Percentiles rank a stretch among this genome's conserved stretches.
Conservation (phyloP, 2,888 invertebrate genomes). For the Leptinotarsa tumamoca region DNA sequence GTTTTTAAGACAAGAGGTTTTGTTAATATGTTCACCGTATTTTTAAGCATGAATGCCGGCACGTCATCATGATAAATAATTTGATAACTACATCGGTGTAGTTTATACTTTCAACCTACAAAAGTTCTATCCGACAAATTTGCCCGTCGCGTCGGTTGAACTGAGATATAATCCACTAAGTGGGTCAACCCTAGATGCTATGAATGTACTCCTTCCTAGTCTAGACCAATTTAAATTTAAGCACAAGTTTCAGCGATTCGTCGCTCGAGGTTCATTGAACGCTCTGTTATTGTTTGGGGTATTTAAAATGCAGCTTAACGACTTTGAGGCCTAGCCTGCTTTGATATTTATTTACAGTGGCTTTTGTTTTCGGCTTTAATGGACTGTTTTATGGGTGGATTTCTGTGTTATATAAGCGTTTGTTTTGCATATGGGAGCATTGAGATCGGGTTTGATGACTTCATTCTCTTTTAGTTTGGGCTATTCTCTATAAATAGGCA, state of each 20-base stretch:
- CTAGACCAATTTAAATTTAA: constrained; percentile 47
- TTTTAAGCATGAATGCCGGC: too few species aligned
- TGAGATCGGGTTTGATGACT: constrained; percentile 19
- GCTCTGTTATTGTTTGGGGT: constrained; percentile 54
- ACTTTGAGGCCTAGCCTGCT: constrained; percentile 31
- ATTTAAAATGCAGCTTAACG: constrained; percentile 37
- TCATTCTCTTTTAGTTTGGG: constrained; percentile 10
- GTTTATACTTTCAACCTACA: too few species aligned
- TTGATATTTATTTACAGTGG: constrained; percentile 36
- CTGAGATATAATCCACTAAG: constrained; percentile 2
- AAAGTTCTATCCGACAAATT: too few species aligned
- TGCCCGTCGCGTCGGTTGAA: constrained; percentile 16
- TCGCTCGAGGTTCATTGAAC: constrained; percentile 52
- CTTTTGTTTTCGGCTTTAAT: constrained; percentile 28
- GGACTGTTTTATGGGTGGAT: constrained; percentile 27
- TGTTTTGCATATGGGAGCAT: constrained; percentile 19
- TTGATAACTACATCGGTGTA: too few species aligned
- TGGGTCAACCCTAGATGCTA: constrained; percentile 26
- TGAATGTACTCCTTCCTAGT: constrained; percentile 32
- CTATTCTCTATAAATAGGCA: not conserved
- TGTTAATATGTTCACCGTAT: too few species aligned
- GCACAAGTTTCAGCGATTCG: constrained; percentile 35
- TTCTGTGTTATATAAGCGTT: constrained; percentile 16
- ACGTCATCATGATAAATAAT: too few species aligned
- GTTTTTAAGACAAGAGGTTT: too few species aligned